A percentile compares a stretch with the other conserved stretches of the same genome.
Conservation (phyloP, 2,888 invertebrate genomes). For the Ectemnius cavifrons region DNA sequence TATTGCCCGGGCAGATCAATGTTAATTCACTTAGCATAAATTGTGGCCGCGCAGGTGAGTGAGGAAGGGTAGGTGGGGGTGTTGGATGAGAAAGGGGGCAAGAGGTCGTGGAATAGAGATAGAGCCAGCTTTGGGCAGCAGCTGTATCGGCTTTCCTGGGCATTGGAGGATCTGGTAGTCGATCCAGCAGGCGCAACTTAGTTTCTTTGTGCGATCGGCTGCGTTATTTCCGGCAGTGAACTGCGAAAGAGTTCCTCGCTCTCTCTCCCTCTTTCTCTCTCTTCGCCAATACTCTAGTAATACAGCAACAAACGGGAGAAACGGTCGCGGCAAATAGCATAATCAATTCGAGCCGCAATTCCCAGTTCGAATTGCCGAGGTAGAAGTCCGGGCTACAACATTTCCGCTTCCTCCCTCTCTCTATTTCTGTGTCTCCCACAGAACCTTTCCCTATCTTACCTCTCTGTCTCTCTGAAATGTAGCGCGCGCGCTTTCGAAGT, state of each 20-base stretch:
- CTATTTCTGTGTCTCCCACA: too few relatives aligned
- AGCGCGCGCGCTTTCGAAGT: background rate
- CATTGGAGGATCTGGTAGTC: constrained; percentile 39
- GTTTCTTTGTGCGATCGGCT: constrained; percentile 33
- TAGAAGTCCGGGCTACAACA: too few relatives aligned
- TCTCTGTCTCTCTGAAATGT: too few relatives aligned
- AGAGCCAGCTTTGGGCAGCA: constrained; percentile 35
- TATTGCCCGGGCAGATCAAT: constrained; percentile 54
- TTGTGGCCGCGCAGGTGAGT: constrained; percentile 43
- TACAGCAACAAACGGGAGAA: constrained; percentile 29
- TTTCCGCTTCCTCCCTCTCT: background rate
- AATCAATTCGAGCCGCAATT: constrained; percentile 31
- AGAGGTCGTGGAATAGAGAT: background rate
- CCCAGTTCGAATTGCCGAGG: constrained; percentile 15
- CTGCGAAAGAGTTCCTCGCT: background rate
- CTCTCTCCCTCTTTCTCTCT: constrained; percentile 7
- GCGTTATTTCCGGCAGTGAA: background rate
- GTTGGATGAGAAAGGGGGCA: constrained; percentile 7
- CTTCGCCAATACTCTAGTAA: constrained; percentile 2
- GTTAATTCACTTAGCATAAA: constrained; percentile 61
- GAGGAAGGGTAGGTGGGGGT: constrained; percentile 1
- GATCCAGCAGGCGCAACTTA: constrained; percentile 30
- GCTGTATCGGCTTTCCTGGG: constrained; percentile 51
- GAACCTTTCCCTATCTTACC: too few relatives aligned
- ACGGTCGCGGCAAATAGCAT: constrained; percentile 28